Evolutionary conservation across 2,113 vertebrate species (phyloP).

Genomic region (Mirza zaza): DNA sequence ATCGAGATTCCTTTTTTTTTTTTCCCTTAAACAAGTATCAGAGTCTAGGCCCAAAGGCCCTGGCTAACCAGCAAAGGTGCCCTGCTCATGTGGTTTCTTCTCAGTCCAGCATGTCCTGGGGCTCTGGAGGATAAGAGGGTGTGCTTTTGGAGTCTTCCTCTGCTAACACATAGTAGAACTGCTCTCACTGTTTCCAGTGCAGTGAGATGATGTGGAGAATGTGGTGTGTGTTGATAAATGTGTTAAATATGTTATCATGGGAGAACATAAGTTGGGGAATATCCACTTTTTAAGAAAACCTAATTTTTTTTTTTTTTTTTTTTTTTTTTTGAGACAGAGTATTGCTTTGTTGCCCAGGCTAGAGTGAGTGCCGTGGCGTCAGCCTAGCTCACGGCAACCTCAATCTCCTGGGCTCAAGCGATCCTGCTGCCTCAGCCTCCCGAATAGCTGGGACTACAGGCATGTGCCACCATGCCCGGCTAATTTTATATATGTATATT

Average conservation of each 20-base stretch:
- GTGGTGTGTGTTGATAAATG: neutral
- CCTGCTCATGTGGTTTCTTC: neutral
- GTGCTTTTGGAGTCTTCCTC: neutral
- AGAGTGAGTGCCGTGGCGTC: too few relatives aligned
- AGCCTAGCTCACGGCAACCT: too few relatives aligned
- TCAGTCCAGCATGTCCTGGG: accelerated
- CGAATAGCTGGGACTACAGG: too few relatives aligned
- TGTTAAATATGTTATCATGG: neutral
- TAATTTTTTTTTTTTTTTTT: too few relatives aligned
- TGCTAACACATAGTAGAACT: neutral
- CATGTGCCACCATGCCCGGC: too few relatives aligned
- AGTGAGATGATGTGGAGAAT: neutral
- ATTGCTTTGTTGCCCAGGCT: too few relatives aligned
- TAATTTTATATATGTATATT: too few relatives aligned
- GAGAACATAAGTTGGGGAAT: neutral
- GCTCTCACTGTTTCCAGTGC: neutral
- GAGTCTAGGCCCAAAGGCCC: neutral
- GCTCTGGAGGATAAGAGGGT: neutral
- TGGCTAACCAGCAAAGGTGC: too few relatives aligned
- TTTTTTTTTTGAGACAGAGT: too few relatives aligned
- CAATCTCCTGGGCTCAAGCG: too few relatives aligned
- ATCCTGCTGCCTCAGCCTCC: too few relatives aligned
- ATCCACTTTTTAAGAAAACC: neutral
- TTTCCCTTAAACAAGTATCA: neutral
- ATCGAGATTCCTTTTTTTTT: neutral